Evolutionary conservation across 2,888 invertebrate species (phyloP), one percentile per base, ranked within the genome.

Genomic region (Phyllotreta striolata): DNA sequence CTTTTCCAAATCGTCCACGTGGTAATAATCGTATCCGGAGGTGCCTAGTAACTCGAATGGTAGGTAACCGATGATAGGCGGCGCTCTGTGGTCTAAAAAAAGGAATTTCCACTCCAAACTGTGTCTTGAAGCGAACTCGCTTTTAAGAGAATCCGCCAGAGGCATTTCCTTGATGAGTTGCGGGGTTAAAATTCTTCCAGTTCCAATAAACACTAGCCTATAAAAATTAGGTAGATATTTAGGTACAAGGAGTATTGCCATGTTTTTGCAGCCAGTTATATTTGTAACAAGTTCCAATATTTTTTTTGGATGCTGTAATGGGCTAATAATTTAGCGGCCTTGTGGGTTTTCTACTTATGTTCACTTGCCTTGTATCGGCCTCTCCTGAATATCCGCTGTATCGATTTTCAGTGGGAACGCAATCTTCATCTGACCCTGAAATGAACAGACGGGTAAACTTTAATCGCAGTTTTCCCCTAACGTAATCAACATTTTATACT

Each of bases 71-170:
- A 78, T 78, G 37, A 78, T 78, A 3, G 77, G 77, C 4, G 77
- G 77, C 3, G 78, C 78, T 54, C 78, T 66, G 61, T 96, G 95
- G 78, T 97, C 96, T 34, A 97, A 82, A 78, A 95, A 96, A 14
- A 97, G 83, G 78, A 96, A 97, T 80, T 97, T 96, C 96, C 96
- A 97, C 80, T 97, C 96, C 70, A 97, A 85, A 78, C 95, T 96
- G 78, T 96, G 95, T 24, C 95, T 85, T 0, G 96, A 96, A 0
- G 92, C 93, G 78, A 97, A 97, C 83, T 96, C 96, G 72, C 87
- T 79, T 73, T 91, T 89, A 2, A 85, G 86, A 0, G 88, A 86
- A 78, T 93, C 93, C 8, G 91, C 85, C 1, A 93, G 84, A 0
- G 93, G 90, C 83, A 95, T 91, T 81, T 96, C 95, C 13, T 93